A percentile compares a stretch with the other conserved stretches of the same genome.
Conservation (phyloP, 1,140 invertebrate species). For the Diploscapter pachys region DNA sequence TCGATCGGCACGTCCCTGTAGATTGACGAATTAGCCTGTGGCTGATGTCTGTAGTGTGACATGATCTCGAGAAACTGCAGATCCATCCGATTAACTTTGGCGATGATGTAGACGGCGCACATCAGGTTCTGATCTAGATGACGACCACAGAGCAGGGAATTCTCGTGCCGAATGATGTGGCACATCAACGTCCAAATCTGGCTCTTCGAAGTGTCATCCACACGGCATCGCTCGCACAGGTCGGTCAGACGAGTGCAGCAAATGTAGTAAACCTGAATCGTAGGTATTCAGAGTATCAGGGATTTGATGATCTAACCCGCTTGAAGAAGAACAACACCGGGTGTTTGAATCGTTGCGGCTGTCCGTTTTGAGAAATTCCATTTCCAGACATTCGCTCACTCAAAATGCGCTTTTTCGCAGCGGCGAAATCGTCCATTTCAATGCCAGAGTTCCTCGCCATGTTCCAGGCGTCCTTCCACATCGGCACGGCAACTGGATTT, state of each 20-base stretch:
- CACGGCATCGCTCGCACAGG: conserved; percentile 74
- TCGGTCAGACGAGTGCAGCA: conserved; percentile 83
- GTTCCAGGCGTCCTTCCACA: conserved; percentile 40
- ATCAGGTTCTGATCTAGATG: conserved; percentile 97
- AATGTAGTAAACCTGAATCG: conserved; percentile 79
- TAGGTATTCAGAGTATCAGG: too few relatives aligned
- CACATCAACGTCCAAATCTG: conserved; percentile 83
- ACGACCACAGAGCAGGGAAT: conserved; percentile 79
- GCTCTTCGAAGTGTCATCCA: conserved; percentile 42
- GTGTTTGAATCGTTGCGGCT: conserved; percentile 47
- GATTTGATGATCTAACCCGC: too few relatives aligned
- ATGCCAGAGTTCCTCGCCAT: not conserved
- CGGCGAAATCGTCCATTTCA: not conserved
- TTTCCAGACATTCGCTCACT: conserved; percentile 8
- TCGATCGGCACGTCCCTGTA: conserved; percentile 45
- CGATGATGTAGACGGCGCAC: conserved; percentile 85
- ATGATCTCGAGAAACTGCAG: conserved; percentile 51
- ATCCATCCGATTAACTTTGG: not conserved
- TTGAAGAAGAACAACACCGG: not conserved
- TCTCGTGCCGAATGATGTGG: conserved; percentile 78
- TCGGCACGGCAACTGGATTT: conserved; percentile 53
- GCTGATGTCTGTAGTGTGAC: conserved; percentile 51
- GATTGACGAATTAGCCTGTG: conserved; percentile 44
- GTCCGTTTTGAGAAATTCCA: conserved; percentile 61
- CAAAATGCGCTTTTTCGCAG: conserved; percentile 61